Conservation (phyloP, 2,797 vertebrate species). For the Heliangelus exortis region DNA sequence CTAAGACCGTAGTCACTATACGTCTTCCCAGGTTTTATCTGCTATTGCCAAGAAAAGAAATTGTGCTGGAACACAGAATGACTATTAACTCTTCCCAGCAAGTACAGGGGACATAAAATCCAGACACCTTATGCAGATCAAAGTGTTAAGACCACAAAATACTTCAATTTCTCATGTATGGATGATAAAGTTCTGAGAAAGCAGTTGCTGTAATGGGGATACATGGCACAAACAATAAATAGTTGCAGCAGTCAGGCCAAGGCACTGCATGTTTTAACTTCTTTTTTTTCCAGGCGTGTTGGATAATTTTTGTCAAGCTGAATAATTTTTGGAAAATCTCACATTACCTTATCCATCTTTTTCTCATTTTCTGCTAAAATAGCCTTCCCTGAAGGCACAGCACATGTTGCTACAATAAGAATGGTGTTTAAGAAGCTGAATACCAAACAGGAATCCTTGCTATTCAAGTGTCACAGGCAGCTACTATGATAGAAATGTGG, state of each 20-base stretch:
- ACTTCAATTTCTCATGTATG: not conserved
- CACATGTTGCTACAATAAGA: not conserved
- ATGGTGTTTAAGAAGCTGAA: not conserved
- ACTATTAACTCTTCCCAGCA: not conserved
- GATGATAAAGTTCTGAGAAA: not conserved
- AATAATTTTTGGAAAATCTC: not conserved
- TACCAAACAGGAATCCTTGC: constrained; percentile 1
- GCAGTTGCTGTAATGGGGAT: not conserved
- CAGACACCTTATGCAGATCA: not conserved
- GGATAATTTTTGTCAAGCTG: not conserved
- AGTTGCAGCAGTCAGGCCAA: not conserved
- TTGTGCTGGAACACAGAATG: not conserved
- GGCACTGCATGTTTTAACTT: not conserved
- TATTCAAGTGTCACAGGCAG: constrained; percentile 20
- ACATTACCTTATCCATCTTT: not conserved
- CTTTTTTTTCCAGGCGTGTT: not conserved
- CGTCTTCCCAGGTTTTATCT: not conserved
- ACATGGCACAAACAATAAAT: accelerated
- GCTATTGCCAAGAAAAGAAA: not conserved
- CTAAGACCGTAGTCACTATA: not conserved
- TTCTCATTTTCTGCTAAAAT: constrained; percentile 2
- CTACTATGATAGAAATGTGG: not conserved
- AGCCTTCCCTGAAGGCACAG: not conserved
- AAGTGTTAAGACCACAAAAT: not conserved
- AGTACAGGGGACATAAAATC: not conserved